Conservation (phyloP, 2,113 vertebrate genomes). For the Haemorhous mexicanus region DNA sequence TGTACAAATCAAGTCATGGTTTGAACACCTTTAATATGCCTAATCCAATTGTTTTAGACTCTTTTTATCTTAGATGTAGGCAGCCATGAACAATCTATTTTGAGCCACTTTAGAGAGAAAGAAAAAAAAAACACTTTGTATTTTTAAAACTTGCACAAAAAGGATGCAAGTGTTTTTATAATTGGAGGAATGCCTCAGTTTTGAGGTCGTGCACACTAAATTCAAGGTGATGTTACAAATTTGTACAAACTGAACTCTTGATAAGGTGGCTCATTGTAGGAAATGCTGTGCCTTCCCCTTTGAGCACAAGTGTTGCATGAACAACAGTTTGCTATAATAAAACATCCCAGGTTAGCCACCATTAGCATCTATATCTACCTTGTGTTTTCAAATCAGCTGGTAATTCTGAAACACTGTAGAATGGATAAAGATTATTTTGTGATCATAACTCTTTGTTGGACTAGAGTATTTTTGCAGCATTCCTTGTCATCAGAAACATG, state of each 20-base stretch:
- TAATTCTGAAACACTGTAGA: conserved; percentile 94
- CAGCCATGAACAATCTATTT: conserved; percentile 89
- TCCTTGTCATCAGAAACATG: conserved; percentile 97
- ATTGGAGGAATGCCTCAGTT: conserved; percentile 84
- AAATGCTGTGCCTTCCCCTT: conserved; percentile 86
- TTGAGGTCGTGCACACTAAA: conserved; percentile 81
- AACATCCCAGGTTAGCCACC: conserved; percentile 81
- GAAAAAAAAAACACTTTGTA: conserved; percentile 61
- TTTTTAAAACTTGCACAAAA: conserved; percentile 81
- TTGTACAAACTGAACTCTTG: conserved; percentile 81
- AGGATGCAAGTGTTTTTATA: conserved; percentile 83
- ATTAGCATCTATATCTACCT: conserved; percentile 86
- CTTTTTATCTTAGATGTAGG: conserved; percentile 88
- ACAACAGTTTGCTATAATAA: conserved; percentile 89
- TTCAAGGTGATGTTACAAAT: conserved; percentile 77
- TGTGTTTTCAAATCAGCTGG: conserved; percentile 87
- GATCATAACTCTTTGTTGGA: conserved; percentile 98
- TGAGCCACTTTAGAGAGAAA: conserved; percentile 90
- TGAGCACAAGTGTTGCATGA: conserved; percentile 91
- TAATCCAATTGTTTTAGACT: conserved; percentile 86
- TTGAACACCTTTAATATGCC: conserved; percentile 87
- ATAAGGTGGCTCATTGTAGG: conserved; percentile 88
- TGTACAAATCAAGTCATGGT: conserved; percentile 86
- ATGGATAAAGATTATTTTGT: conserved; percentile 95
- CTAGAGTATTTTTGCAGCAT: conserved; percentile 97